Conservation (phyloP, 1,140 invertebrate species). For the Drosophila truncata region DNA sequence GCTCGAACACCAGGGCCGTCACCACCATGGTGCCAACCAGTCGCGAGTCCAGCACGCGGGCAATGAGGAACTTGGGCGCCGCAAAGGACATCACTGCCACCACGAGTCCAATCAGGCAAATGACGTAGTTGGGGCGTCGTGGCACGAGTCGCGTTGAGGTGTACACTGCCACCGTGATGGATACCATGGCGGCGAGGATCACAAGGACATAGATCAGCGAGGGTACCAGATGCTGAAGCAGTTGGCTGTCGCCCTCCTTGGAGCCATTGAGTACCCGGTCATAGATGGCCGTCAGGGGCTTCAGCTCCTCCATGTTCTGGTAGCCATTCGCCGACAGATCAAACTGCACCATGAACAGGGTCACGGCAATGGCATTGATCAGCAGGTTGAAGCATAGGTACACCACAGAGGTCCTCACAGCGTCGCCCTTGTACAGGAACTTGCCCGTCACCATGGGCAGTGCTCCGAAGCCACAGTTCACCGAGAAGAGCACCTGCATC, state of each 20-base stretch:
- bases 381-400: constrained; percentile 84
- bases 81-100: constrained; percentile 76
- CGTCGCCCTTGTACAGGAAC: constrained; percentile 84
- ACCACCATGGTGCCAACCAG: constrained; percentile 79
- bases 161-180: constrained; percentile 78
- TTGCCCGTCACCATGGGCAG: constrained; percentile 84
- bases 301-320: constrained; percentile 73
- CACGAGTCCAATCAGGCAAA: constrained; percentile 77
- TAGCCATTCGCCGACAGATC: constrained; percentile 65
- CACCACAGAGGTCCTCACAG: constrained; percentile 81
- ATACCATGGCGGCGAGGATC: constrained; percentile 71
- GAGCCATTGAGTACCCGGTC: constrained; percentile 67
- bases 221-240: constrained; percentile 67
- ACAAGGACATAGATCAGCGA: constrained; percentile 73
- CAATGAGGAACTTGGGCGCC: constrained; percentile 76
- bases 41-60: constrained; percentile 75
- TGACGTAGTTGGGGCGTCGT: constrained; percentile 79
- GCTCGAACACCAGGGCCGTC: constrained; percentile 78
- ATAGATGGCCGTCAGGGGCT: constrained; percentile 81
- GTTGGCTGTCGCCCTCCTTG: constrained; percentile 24
- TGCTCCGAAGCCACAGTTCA: constrained; percentile 79
- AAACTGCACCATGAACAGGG: constrained; percentile 84
- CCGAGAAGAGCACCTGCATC: constrained; percentile 80
- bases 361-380: constrained; percentile 82
- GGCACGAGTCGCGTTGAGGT: constrained; percentile 78